phyloP scores from a whole-genome alignment of 2,113 vertebrate species.

The Cricetomys ansorgei region DNA sequence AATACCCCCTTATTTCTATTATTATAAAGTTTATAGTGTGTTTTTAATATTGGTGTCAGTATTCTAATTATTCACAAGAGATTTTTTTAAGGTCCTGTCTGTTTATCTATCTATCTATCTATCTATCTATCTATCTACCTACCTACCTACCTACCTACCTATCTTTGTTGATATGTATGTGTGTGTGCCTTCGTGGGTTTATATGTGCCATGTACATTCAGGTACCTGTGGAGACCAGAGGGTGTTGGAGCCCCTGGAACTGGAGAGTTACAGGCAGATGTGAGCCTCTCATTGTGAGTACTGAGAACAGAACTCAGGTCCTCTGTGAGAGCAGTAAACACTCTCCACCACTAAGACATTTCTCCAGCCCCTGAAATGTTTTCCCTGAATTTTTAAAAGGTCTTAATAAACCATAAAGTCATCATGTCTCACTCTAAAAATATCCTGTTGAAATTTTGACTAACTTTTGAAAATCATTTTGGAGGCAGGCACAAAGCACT shows the following conservation, averaged over 20 bases:
- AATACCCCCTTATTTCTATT: neutral
- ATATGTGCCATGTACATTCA: neutral
- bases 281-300: neutral
- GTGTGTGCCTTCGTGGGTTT: neutral
- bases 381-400: neutral
- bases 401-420: neutral
- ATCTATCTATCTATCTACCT: too few relatives aligned
- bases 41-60: neutral
- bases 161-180: neutral
- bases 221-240: neutral
- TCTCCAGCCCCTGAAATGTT: neutral
- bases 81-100: neutral
- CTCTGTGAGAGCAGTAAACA: neutral
- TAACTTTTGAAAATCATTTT: neutral
- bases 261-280: neutral
- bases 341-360: neutral
- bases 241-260: too few relatives aligned
- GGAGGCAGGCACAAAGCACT: neutral
- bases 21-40: neutral
- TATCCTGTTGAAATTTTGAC: neutral
- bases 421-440: slow-evolving; percentile 1
- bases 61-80: neutral
- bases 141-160: too few relatives aligned
- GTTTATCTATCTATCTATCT: neutral
- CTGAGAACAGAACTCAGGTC: neutral